Conservation (phyloP, 2,888 invertebrate genomes). For the Tortricodes alternella region DNA sequence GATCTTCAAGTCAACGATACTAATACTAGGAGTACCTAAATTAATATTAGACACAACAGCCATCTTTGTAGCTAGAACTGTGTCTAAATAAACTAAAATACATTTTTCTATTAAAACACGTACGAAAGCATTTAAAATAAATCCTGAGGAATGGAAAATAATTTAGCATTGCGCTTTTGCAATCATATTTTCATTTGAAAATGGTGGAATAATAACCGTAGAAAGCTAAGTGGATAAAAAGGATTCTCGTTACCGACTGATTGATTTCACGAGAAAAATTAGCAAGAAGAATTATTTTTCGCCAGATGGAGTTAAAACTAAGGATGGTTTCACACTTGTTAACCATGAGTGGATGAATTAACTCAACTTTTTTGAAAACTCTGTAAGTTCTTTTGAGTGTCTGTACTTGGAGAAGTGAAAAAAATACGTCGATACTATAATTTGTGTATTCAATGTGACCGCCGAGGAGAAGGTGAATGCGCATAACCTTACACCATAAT, state of each 20-base stretch:
- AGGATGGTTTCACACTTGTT: background rate
- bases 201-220: background rate
- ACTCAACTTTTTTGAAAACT: no score
- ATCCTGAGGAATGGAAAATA: background rate
- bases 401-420: no score
- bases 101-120: background rate
- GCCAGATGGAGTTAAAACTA: background rate
- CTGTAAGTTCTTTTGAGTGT: no score
- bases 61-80: no score
- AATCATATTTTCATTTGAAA: conserved; percentile 1
- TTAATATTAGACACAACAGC: no score
- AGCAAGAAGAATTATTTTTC: background rate
- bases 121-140: background rate
- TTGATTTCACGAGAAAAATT: conserved; percentile 3
- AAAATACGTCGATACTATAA: no score
- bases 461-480: no score
- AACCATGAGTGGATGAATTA: background rate
- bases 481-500: no score
- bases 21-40: no score
- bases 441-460: no score
- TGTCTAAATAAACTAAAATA: background rate
- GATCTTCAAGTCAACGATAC: no score
- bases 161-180: background rate
- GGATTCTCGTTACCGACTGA: background rate
- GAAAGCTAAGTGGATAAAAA: conserved; percentile 12